Evolutionary conservation across 2,113 vertebrate species (phyloP), one percentile per base, ranked within the genome.

Genomic region (Chlorocebus sabaeus): DNA sequence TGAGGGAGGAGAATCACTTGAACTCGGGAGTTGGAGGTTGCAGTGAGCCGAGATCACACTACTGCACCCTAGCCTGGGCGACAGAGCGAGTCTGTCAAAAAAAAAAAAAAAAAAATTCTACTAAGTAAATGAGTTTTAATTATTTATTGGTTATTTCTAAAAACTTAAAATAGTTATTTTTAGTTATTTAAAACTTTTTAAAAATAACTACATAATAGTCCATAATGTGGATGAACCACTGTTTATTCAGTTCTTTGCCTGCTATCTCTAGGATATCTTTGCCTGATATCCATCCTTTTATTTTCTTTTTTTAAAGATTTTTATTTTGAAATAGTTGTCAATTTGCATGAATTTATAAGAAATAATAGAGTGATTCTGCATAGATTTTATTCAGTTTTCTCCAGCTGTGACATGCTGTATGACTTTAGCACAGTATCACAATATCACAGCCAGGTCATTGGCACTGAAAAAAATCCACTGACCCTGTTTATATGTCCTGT

Each of bases 191-290:
- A 27, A 45, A 84, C 30, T 76, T 55, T 78, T 68, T 13, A 78
- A 79, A 97, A 96, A 83, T 87, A 85, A 90, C 48, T 76, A 25
- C 55, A 82, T 32, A 70, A 17, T 72, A 81, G n/a, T 89, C 72
- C 3, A 5, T 13, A 86, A 55, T 75, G 32, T 61, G 57, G 70
- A 48, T 50, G 64, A 1, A 43, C 5, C 30, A 27, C 17, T 35
- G 16, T 68, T 52, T 16, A 68, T 76, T 96, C 27, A 76, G 16
- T 70, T 57, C 23, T 95, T 96, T 67, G n/a, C 9, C 22, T 88
- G 50, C 38, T 91, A 67, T 82, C 11, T 91, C 67, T 89, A 95
- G 83, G 13, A 64, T 30, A 64, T 64, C 12, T 64, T 64, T 64
- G 27, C 61, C 27, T 30, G 27, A 64, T 64, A 64, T 8, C 9